These are phyloP conservation scores for Burhinus oedicnemus DNA, from an alignment of 2,113 vertebrate genomes.

Conservation along the genomic window DNA sequence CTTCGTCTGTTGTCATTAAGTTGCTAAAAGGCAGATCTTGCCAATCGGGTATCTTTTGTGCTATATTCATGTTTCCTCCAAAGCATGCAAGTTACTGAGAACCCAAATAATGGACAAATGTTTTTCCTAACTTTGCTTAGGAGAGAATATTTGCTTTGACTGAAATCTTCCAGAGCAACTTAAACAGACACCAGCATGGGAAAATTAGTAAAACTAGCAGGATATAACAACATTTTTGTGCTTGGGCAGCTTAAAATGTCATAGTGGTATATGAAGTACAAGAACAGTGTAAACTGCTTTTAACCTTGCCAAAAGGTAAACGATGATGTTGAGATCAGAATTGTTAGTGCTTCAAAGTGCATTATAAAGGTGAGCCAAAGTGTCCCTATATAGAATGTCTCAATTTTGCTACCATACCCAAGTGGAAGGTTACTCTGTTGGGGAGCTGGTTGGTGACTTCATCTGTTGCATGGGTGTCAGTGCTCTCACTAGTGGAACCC, in stretches of 20 bases:
- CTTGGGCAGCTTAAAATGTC: neutral
- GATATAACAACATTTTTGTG: neutral
- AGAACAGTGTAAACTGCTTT: neutral
- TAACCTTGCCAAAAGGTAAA: neutral
- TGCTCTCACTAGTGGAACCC: neutral
- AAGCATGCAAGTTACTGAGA: neutral
- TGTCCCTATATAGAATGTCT: rapidly evolving
- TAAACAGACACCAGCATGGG: neutral
- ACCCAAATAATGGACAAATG: neutral
- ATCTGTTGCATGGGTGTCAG: neutral
- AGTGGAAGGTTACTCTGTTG: neutral
- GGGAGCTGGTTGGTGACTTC: neutral
- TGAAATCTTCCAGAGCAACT: neutral
- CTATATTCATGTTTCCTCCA: neutral
- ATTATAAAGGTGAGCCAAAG: neutral
- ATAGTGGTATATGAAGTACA: neutral
- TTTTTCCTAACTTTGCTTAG: neutral
- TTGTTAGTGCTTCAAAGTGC: neutral
- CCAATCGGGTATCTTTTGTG: neutral
- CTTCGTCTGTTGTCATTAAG: neutral
- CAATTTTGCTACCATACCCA: rapidly evolving
- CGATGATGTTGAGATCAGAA: rapidly evolving
- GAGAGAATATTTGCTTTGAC: neutral
- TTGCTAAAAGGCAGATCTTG: neutral
- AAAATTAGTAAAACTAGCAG: neutral